phyloP scores from a whole-genome alignment of 2,888 invertebrate species.

The Drosophila mercatorum region DNA sequence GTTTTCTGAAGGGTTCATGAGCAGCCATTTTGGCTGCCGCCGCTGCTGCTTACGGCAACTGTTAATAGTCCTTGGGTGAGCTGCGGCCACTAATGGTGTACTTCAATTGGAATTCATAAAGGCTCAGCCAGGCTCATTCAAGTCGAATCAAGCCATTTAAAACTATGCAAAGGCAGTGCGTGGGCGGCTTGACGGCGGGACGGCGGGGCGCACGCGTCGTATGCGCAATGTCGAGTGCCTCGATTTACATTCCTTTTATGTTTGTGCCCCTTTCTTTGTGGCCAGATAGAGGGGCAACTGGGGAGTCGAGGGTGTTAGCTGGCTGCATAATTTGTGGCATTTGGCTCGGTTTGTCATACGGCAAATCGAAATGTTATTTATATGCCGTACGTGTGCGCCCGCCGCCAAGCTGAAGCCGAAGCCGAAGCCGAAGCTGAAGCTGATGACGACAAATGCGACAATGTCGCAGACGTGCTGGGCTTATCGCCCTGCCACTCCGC shows the following conservation, averaged over 20 bases:
- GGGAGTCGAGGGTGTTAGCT: conserved; percentile 4
- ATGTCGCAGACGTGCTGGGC: conserved; percentile 71
- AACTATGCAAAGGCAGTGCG: conserved; percentile 38
- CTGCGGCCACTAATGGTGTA: conserved; percentile 37
- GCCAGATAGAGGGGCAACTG: conserved; percentile 1
- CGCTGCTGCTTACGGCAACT: conserved; percentile 39
- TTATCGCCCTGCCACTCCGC: conserved; percentile 52
- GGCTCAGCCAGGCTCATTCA: conserved; percentile 1
- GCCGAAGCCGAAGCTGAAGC: conserved; percentile 15
- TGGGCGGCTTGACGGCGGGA: neutral
- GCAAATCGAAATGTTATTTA: conserved; percentile 79
- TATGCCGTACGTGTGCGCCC: conserved; percentile 71
- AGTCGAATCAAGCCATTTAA: conserved; percentile 28
- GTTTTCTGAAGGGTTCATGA: conserved; percentile 7
- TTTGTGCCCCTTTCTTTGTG: conserved; percentile 4
- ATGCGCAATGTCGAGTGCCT: conserved; percentile 53
- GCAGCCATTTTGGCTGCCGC: conserved; percentile 12
- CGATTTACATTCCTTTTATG: conserved; percentile 58
- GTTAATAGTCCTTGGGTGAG: conserved; percentile 37
- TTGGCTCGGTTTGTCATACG: conserved; percentile 72
- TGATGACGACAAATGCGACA: conserved; percentile 78
- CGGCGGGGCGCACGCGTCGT: conserved; percentile 44
- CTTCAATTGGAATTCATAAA: conserved; percentile 32
- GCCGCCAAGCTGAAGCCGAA: conserved; percentile 20
- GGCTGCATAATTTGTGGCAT: conserved; percentile 73